These are phyloP conservation scores for Laupala kohalensis DNA, from an alignment of 1,140 invertebrate genomes.

Conservation along the genomic window DNA sequence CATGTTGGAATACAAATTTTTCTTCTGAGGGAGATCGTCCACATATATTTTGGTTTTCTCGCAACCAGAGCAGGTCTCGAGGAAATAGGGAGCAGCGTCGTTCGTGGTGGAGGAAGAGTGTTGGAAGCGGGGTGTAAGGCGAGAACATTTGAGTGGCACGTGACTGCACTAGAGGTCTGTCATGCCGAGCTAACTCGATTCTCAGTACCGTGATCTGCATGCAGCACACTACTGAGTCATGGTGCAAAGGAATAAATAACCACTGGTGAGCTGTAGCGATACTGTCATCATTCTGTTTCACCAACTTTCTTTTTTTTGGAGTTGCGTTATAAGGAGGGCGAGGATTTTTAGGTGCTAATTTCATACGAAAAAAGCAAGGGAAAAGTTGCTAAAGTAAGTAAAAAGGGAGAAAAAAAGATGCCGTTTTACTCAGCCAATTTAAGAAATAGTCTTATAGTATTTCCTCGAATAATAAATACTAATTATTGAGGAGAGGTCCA, in stretches of 20 bases:
- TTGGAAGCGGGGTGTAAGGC: neutral
- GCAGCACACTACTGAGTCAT: neutral
- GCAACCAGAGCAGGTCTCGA: neutral
- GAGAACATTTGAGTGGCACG: neutral
- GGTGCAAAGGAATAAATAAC: neutral
- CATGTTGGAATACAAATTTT: neutral
- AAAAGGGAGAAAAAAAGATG: too few species aligned
- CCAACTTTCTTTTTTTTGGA: too few species aligned
- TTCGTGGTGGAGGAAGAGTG: too few species aligned
- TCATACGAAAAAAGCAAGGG: too few species aligned
- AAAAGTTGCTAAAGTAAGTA: too few species aligned
- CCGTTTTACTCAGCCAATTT: too few species aligned
- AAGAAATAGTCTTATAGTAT: too few species aligned
- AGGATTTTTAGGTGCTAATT: too few species aligned
- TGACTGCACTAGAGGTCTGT: neutral
- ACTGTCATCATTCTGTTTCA: too few species aligned
- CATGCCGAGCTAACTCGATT: neutral
- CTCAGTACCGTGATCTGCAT: neutral
- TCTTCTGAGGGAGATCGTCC: neutral
- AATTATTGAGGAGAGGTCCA: too few species aligned
- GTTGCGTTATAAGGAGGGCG: too few species aligned
- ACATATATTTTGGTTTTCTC: neutral
- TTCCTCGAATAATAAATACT: too few species aligned
- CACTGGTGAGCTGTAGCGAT: neutral
- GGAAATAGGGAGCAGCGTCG: neutral